These are phyloP conservation scores for Romanomermis culicivorax DNA, from an alignment of 2,888 invertebrate species.

Conservation along the genomic window DNA sequence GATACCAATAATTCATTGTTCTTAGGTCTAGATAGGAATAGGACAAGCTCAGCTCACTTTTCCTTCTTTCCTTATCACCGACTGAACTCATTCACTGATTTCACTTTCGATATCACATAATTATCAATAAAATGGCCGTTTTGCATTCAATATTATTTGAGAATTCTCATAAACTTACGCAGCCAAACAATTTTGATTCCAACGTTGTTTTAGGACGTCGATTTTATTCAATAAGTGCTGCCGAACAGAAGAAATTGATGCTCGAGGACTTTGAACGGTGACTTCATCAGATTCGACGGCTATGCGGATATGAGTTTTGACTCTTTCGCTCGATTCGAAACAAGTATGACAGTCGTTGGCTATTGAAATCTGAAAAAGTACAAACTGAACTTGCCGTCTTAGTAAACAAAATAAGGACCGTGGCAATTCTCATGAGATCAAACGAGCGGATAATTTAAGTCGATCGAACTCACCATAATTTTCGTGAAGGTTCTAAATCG, in stretches of 20 bases:
- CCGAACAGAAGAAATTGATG: constrained; percentile 10
- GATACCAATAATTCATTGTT: no score
- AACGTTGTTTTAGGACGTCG: constrained; percentile 20
- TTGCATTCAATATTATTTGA: no score
- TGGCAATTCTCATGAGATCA: not conserved
- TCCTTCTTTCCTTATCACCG: no score
- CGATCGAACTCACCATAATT: constrained; percentile 21
- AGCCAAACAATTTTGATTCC: constrained; percentile 17
- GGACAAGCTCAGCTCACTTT: no score
- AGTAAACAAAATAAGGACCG: not conserved
- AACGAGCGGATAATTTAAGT: not conserved
- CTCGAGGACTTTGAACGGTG: not conserved
- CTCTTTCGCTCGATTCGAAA: constrained; percentile 48
- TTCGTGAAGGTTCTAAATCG: constrained; percentile 35
- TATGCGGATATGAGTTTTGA: constrained; percentile 19
- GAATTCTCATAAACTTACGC: constrained; percentile 18
- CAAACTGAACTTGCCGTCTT: not conserved
- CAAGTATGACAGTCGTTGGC: constrained; percentile 83
- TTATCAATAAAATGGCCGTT: no score
- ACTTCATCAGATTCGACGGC: constrained; percentile 16
- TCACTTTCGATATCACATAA: no score
- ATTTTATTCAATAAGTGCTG: constrained; percentile 22
- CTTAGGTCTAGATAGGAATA: no score
- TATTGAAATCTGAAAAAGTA: constrained; percentile 41
- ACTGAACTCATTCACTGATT: no score